Evolutionary conservation across 2,797 vertebrate species (phyloP).

Genomic region (Sebastes hubbsi): DNA sequence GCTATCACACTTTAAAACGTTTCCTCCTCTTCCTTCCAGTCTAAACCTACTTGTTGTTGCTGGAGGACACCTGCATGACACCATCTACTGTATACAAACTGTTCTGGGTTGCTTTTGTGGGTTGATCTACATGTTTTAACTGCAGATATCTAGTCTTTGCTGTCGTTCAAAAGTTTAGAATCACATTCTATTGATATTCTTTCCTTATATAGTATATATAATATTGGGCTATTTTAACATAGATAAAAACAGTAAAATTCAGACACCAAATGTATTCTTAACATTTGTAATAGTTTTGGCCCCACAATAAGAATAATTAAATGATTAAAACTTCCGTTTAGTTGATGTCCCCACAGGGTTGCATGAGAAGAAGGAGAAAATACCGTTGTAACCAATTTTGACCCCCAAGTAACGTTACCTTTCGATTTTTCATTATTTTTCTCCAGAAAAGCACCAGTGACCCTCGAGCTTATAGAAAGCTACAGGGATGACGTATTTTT

Average conservation of each 20-base stretch:
- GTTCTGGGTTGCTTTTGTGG: background rate
- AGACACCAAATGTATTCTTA: too few species aligned
- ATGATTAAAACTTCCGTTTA: background rate
- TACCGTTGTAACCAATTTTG: background rate
- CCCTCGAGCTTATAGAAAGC: background rate
- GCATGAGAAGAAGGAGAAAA: background rate
- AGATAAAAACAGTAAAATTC: background rate
- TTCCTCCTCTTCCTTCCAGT: background rate
- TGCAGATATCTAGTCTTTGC: background rate
- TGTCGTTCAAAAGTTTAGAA: too few species aligned
- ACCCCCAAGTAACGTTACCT: background rate
- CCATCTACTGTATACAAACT: background rate
- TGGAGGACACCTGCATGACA: constrained; percentile 2
- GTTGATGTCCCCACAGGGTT: background rate
- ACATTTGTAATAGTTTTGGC: background rate
- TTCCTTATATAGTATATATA: too few species aligned
- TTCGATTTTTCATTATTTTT: background rate
- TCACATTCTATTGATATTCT: too few species aligned
- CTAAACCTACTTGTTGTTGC: background rate
- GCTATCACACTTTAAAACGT: background rate
- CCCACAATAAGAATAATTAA: background rate
- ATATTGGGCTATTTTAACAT: too few species aligned
- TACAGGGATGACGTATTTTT: too few species aligned
- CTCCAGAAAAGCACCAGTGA: background rate
- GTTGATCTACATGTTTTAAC: background rate